Evolutionary conservation across 2,888 invertebrate genomes (phyloP).

Genomic region (Arge pagana): DNA sequence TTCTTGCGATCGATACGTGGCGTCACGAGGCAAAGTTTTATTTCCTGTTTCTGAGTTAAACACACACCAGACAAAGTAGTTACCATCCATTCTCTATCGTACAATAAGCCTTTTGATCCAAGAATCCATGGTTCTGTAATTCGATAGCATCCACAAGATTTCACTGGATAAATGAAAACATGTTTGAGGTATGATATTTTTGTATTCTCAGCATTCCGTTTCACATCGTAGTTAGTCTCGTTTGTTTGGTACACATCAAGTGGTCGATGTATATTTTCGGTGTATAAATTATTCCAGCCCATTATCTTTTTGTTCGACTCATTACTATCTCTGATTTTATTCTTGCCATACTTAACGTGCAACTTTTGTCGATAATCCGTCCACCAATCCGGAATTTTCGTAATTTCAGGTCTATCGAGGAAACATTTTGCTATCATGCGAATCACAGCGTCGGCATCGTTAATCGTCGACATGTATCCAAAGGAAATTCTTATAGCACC

Average conservation of each 20-base stretch:
- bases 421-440: conserved; percentile 79
- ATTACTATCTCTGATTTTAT: conserved; percentile 2
- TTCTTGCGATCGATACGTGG: conserved; percentile 71
- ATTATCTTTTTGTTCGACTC: conserved; percentile 5
- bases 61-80: conserved; percentile 79
- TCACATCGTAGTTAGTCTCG: conserved; percentile 1
- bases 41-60: conserved; percentile 85
- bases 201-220: conserved; percentile 19
- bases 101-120: conserved; percentile 77
- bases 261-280: conserved; percentile 4
- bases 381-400: conserved; percentile 51
- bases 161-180: conserved; percentile 83
- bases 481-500: conserved; percentile 92
- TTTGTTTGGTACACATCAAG: conserved; percentile 9
- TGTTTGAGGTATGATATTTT: too few species aligned
- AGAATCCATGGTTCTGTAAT: conserved; percentile 72
- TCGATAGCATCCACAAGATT: conserved; percentile 85
- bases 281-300: conserved; percentile 7
- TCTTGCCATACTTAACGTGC: conserved; percentile 6
- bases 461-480: conserved; percentile 82
- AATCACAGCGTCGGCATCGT: conserved; percentile 74
- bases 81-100: conserved; percentile 95
- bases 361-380: conserved; percentile 12
- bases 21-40: conserved; percentile 76
- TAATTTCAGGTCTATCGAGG: conserved; percentile 60